Evolutionary conservation across 1,140 invertebrate species (phyloP).

Genomic region (Oryctes rhinoceros): DNA sequence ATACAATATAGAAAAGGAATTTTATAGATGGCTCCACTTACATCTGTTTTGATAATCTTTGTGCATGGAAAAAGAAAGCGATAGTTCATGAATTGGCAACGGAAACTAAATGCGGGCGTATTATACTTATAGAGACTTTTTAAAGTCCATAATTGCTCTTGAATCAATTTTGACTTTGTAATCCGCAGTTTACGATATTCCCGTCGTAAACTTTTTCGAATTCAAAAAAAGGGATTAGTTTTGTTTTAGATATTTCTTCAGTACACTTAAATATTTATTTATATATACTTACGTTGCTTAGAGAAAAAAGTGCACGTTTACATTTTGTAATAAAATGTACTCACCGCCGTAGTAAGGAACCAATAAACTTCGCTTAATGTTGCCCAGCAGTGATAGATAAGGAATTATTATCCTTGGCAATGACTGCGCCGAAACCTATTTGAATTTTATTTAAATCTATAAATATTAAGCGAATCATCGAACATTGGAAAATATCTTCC

Average conservation of each 20-base stretch:
- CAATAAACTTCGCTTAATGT: slow-evolving; percentile 22
- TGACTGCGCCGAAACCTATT: slow-evolving; percentile 34
- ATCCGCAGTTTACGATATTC: too few relatives aligned
- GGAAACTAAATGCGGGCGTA: too few relatives aligned
- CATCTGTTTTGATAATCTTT: too few relatives aligned
- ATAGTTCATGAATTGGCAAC: too few relatives aligned
- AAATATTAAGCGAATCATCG: slow-evolving; percentile 33
- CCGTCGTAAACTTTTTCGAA: too few relatives aligned
- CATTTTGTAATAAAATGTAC: slow-evolving; percentile 6
- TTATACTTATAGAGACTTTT: too few relatives aligned
- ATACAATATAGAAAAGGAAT: too few relatives aligned
- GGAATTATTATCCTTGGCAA: slow-evolving; percentile 37
- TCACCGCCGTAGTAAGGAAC: background rate
- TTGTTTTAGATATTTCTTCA: background rate
- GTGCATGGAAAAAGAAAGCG: too few relatives aligned
- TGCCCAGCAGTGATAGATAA: slow-evolving; percentile 33
- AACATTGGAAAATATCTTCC: slow-evolving; percentile 33
- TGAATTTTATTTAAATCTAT: slow-evolving; percentile 37
- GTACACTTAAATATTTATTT: slow-evolving; percentile 18
- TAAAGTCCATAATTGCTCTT: too few relatives aligned
- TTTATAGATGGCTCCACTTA: too few relatives aligned
- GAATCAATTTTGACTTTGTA: too few relatives aligned
- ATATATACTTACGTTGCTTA: background rate
- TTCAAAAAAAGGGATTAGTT: background rate
- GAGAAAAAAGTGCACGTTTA: slow-evolving; percentile 4